Conservation (phyloP, 1,140 invertebrate genomes). For the Oncopeltus fasciatus region DNA sequence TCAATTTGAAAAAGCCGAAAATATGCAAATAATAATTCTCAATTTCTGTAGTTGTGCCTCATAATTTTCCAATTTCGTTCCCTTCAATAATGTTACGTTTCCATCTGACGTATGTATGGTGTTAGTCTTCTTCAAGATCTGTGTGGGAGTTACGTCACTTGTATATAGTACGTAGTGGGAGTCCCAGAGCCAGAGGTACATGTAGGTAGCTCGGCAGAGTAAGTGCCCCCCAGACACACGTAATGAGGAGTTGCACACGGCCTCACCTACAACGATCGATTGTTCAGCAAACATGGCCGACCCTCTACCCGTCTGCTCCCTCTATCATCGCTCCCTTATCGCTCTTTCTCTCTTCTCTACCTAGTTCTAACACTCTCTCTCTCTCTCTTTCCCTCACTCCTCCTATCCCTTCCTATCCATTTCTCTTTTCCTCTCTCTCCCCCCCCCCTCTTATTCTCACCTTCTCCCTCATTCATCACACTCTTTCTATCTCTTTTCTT, state of each 20-base stretch:
- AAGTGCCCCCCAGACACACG: not conserved
- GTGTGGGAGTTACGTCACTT: no score
- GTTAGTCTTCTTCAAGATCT: no score
- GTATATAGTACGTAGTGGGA: no score
- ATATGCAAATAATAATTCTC: no score
- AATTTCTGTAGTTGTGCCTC: no score
- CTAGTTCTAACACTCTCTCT: not conserved
- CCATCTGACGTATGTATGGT: no score
- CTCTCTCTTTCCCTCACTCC: not conserved
- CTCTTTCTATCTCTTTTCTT: no score
- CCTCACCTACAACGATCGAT: constrained; percentile 5
- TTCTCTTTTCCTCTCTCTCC: not conserved
- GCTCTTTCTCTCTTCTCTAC: not conserved
- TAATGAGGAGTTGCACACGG: not conserved
- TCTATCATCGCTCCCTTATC: not conserved
- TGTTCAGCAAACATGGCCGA: constrained; percentile 12
- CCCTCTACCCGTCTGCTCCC: not conserved
- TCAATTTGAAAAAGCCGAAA: no score
- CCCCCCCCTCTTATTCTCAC: not conserved
- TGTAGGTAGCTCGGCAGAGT: not conserved
- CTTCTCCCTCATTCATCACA: no score
- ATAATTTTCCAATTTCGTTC: no score
- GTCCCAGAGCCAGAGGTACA: no score
- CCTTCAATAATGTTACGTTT: no score
- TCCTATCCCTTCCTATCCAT: not conserved